Percentiles rank a stretch among this genome's conserved stretches.
These are phyloP conservation scores for Melanostigma gelatinosum DNA, from an alignment of 2,113 vertebrate genomes.

Conservation along the genomic window DNA sequence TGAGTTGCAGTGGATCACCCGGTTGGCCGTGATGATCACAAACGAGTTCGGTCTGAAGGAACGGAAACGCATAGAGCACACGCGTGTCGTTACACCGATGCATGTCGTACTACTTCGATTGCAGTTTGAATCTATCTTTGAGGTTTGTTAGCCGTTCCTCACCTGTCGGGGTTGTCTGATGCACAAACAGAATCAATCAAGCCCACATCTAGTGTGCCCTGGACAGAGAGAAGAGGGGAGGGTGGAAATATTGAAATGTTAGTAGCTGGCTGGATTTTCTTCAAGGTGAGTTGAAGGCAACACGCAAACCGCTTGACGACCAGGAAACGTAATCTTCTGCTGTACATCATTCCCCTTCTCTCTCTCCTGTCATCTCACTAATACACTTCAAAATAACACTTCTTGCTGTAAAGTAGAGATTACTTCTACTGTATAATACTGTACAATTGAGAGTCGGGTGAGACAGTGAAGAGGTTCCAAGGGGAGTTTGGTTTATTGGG, in stretches of 20 bases:
- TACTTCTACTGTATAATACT: background rate
- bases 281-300: background rate
- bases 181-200: slow-evolving; percentile 95
- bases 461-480: background rate
- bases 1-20: slow-evolving; percentile 94
- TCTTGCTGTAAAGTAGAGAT: background rate
- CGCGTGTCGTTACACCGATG: background rate
- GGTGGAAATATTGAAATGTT: background rate
- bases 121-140: background rate
- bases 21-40: slow-evolving; percentile 95
- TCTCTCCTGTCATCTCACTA: background rate
- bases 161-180: slow-evolving; percentile 94
- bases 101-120: background rate
- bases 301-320: too few species aligned
- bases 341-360: background rate
- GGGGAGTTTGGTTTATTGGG: background rate
- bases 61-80: background rate
- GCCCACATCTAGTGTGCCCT: slow-evolving; percentile 94
- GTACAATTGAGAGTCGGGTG: background rate
- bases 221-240: slow-evolving; percentile 21
- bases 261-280: background rate
- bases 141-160: background rate
- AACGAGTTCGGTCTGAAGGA: slow-evolving; percentile 90
- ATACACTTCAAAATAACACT: background rate
- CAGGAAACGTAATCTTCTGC: background rate